phyloP scores from a whole-genome alignment of 2,113 vertebrate genomes.

The Irena cyanogastra region DNA sequence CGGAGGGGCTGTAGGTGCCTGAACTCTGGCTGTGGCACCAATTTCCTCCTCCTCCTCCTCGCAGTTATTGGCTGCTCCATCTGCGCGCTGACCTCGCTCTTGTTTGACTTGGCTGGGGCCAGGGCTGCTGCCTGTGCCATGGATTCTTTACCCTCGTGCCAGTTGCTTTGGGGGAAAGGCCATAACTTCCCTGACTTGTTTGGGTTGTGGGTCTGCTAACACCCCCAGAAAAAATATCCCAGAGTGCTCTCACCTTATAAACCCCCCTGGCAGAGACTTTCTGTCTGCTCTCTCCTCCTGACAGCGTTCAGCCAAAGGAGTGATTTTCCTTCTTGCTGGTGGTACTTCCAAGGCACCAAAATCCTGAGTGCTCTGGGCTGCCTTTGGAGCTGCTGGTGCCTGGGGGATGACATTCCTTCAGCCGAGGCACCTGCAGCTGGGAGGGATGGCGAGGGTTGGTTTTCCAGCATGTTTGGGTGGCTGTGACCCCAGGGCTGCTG shows the following conservation, averaged over 20 bases:
- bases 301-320: fast-evolving
- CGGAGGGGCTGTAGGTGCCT: not conserved
- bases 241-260: not conserved
- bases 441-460: not conserved
- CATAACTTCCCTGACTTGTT: not conserved
- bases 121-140: not conserved
- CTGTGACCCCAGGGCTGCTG: not conserved
- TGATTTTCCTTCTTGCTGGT: not conserved
- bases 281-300: not conserved
- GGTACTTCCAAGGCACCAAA: not conserved
- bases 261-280: not conserved
- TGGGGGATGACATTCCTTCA: not conserved
- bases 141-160: not conserved
- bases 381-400: not conserved
- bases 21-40: not conserved
- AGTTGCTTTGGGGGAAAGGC: constrained; percentile 6
- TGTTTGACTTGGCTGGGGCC: constrained; percentile 20
- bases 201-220: not conserved
- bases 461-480: not conserved
- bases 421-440: too few relatives aligned
- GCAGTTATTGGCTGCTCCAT: not conserved
- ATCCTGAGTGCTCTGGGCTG: not conserved
- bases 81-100: not conserved
- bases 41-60: not conserved
- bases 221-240: not conserved